Base-by-base conservation (phyloP, 2,797 vertebrate genomes). In the Microhierax caerulescens region DNA sequence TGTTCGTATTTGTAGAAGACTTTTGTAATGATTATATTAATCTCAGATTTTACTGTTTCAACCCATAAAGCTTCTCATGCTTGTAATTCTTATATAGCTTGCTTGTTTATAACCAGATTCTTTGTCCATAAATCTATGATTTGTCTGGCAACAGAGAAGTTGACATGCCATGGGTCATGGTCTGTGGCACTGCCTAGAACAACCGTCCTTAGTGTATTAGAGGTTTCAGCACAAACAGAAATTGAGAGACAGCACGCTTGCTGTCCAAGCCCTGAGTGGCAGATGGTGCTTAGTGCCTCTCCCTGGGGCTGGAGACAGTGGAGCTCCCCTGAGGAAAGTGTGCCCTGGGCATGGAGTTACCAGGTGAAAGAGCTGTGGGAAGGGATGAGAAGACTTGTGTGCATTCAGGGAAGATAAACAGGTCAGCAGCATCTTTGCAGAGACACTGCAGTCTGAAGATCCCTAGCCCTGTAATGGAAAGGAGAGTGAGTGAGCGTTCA, bases 221-320 rank as follows among this genome's bases (percentile, higher is more conserved):
- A 57, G 6, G 16, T 53, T 88, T 77, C 51, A 34, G 12, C 61
- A 43, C 15, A 43, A 27, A 32, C 0, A 9, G 43, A 56, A 78
- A 43, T 69, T 9, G 39, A 56, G 37, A 41, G 7, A 32, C 5
- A 5, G 16, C 8, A 10, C 0, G 0, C 28, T n/a, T 59, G 22
- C 64, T 28, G 16, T 61, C 24, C 21, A 48, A 65, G 23, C 11
- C 19, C n/a, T 32, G 32, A 54, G 34, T 22, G 32, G 22, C 45
- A 41, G 32, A 39, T 9, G 16, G 36, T 17, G 24, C 18, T 56
- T 78, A 11, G 3, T 36, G 32, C 37, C 19, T 45, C 23, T 60
- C 27, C 32, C 54, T 10, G n/a, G 54, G 7, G 9, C 39, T 72
- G 32, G 37, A 72, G 24, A 15, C 14, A 15, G 20, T 41, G 22